Conservation (phyloP, 2,888 invertebrate genomes). For the Tromatobia lineatoria region DNA sequence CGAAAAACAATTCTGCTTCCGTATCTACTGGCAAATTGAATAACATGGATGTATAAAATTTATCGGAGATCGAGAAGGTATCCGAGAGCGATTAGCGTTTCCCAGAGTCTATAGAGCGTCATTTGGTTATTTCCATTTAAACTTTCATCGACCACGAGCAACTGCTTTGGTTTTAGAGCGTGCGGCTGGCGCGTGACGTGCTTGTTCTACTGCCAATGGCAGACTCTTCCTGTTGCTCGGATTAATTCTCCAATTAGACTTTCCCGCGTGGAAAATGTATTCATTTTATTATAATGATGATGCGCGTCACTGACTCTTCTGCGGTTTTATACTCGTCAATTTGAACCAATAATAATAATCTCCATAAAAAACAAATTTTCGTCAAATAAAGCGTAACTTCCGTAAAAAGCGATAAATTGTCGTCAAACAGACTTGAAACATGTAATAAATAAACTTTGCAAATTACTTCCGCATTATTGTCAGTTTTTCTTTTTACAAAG, state of each 20-base stretch:
- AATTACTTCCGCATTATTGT: too few relatives aligned
- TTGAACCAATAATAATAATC: not conserved
- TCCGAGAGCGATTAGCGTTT: not conserved
- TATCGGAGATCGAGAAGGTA: slow-evolving; percentile 4
- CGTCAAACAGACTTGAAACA: too few relatives aligned
- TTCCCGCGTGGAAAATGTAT: not conserved
- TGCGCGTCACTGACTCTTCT: not conserved
- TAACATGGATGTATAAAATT: slow-evolving; percentile 25
- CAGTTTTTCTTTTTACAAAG: too few relatives aligned
- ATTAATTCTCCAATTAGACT: not conserved
- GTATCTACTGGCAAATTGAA: slow-evolving; percentile 24
- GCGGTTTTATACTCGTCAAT: too few relatives aligned
- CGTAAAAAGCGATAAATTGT: not conserved
- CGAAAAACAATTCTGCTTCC: not conserved
- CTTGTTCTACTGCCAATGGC: slow-evolving; percentile 1
- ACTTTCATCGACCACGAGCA: slow-evolving; percentile 11
- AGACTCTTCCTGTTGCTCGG: slow-evolving; percentile 4
- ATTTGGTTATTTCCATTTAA: slow-evolving; percentile 18
- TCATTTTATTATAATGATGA: not conserved
- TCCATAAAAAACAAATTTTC: too few relatives aligned
- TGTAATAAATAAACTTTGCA: too few relatives aligned
- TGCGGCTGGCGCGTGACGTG: slow-evolving; percentile 10
- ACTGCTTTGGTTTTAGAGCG: not conserved
- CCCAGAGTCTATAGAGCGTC: not conserved
- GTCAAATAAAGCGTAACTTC: not conserved